phyloP scores from a whole-genome alignment of 1,140 invertebrate species.

The Drosophila carrolli region DNA sequence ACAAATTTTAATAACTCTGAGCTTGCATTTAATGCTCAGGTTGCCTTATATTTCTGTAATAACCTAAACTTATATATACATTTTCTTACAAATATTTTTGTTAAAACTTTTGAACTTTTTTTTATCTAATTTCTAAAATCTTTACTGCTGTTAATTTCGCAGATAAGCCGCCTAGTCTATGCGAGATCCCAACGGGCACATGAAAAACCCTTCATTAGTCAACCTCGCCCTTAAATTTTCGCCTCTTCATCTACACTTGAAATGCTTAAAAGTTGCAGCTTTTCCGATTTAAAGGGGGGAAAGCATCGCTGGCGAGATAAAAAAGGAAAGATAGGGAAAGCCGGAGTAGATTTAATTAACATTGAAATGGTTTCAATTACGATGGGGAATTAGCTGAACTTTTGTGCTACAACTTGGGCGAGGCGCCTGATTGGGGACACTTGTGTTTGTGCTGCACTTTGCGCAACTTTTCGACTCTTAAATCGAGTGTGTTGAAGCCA shows the following conservation, averaged over 20 bases:
- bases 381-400: slow-evolving; percentile 35
- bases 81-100: too few relatives aligned
- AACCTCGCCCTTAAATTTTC: slow-evolving; percentile 26
- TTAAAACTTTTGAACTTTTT: not conserved
- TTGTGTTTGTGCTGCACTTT: slow-evolving; percentile 29
- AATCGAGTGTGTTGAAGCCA: slow-evolving; percentile 18
- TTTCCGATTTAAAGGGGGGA: not conserved
- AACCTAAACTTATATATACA: too few relatives aligned
- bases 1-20: too few relatives aligned
- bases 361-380: slow-evolving; percentile 64
- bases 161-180: slow-evolving; percentile 13
- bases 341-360: slow-evolving; percentile 55
- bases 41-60: too few relatives aligned
- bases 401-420: slow-evolving; percentile 27
- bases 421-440: slow-evolving; percentile 27
- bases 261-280: slow-evolving; percentile 30
- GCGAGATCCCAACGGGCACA: slow-evolving; percentile 7
- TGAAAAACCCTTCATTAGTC: slow-evolving; percentile 46
- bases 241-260: slow-evolving; percentile 6
- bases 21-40: too few relatives aligned
- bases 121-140: not conserved
- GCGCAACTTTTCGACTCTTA: slow-evolving; percentile 21
- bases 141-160: not conserved
- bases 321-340: slow-evolving; percentile 8
- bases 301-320: not conserved